Evolutionary conservation across 1,140 invertebrate species (phyloP).

Genomic region (Nasonia longicornis): DNA sequence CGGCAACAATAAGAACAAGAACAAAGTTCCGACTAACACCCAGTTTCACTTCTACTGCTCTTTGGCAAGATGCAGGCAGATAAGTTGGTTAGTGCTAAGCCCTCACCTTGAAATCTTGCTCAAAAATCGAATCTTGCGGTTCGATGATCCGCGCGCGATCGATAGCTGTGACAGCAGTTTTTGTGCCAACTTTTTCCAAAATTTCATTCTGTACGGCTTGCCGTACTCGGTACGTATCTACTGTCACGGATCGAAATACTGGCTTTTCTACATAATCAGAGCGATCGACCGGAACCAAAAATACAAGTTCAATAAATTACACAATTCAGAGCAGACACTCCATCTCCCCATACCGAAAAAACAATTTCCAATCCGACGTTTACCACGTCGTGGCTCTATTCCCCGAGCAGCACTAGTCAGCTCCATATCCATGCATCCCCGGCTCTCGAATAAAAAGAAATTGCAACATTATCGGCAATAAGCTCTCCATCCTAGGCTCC

Average conservation of each 20-base stretch:
- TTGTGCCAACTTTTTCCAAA: too few species aligned
- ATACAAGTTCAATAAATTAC: too few species aligned
- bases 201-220: background rate
- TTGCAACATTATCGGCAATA: conserved; percentile 20
- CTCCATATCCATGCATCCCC: conserved; percentile 15
- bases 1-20: conserved; percentile 69
- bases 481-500: conserved; percentile 8
- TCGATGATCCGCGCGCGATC: background rate
- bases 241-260: background rate
- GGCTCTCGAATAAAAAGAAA: conserved; percentile 17
- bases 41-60: conserved; percentile 56
- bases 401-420: background rate
- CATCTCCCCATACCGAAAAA: too few species aligned
- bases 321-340: too few species aligned
- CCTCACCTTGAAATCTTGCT: conserved; percentile 67
- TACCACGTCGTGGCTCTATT: background rate
- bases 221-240: background rate
- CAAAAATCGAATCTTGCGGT: conserved; percentile 61
- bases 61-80: conserved; percentile 62
- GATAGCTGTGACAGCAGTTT: too few species aligned
- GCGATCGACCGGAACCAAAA: too few species aligned
- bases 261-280: too few species aligned
- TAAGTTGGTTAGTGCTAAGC: conserved; percentile 57
- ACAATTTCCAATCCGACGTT: background rate
- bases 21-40: conserved; percentile 66